A percentile compares a stretch with the other conserved stretches of the same genome.
Conservation (phyloP, 2,888 invertebrate genomes). For the Ormyrus labotus region DNA sequence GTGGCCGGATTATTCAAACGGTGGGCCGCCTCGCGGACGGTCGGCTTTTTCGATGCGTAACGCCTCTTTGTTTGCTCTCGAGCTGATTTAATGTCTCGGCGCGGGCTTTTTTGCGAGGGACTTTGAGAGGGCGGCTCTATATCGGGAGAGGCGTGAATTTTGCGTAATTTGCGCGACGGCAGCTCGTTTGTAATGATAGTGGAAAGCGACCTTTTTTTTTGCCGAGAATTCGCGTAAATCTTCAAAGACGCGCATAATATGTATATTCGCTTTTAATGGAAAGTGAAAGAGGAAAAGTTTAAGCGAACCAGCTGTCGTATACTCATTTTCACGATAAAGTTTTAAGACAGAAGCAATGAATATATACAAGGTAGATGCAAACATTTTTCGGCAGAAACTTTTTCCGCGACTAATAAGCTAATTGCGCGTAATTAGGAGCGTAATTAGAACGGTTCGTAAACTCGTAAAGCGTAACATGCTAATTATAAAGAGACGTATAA, state of each 20-base stretch:
- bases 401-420: too few relatives aligned
- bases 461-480: too few relatives aligned
- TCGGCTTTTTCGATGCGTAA: neutral
- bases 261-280: slow-evolving; percentile 10
- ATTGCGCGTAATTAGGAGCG: too few relatives aligned
- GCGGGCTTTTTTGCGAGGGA: neutral
- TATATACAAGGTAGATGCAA: too few relatives aligned
- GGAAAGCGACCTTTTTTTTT: slow-evolving; percentile 20
- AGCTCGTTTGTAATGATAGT: slow-evolving; percentile 14
- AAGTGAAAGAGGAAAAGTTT: slow-evolving; percentile 23
- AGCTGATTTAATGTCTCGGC: neutral
- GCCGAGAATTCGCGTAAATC: slow-evolving; percentile 21
- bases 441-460: too few relatives aligned
- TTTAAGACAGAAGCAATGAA: too few relatives aligned
- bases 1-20: slow-evolving; percentile 51
- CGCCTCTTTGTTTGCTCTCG: neutral
- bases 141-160: too few relatives aligned
- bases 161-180: too few relatives aligned
- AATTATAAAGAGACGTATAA: too few relatives aligned
- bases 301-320: slow-evolving; percentile 22
- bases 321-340: neutral
- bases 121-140: neutral
- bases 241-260: neutral
- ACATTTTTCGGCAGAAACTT: too few relatives aligned
- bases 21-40: slow-evolving; percentile 31